These are phyloP conservation scores for Hymenopus coronatus DNA, from an alignment of 2,888 invertebrate genomes.

Conservation along the genomic window DNA sequence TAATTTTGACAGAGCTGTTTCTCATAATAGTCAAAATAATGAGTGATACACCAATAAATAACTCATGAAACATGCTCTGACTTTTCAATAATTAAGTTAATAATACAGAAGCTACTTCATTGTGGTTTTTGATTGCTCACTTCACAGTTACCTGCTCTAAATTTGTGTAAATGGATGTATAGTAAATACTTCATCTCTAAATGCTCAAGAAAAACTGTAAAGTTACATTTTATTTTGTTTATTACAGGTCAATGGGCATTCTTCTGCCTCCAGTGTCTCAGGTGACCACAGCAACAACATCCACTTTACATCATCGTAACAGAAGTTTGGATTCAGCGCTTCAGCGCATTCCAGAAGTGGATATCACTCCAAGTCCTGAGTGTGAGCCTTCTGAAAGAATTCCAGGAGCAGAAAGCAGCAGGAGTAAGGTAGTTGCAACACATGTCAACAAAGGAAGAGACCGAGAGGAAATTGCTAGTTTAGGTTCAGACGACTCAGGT, in stretches of 20 bases:
- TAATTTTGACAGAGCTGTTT: no score
- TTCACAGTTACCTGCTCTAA: no score
- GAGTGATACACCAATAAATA: no score
- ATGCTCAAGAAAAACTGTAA: no score
- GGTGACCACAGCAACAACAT: constrained; percentile 50
- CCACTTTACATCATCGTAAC: constrained; percentile 77
- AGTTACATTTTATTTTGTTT: background rate
- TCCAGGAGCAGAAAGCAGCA: constrained; percentile 40
- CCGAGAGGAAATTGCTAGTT: constrained; percentile 58
- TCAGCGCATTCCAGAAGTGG: constrained; percentile 85
- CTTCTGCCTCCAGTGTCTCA: constrained; percentile 59
- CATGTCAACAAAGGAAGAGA: constrained; percentile 41
- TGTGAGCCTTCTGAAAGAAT: constrained; percentile 53
- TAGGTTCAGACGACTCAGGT: constrained; percentile 79
- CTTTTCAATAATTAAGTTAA: no score
- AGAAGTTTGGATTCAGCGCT: constrained; percentile 86
- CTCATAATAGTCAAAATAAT: no score
- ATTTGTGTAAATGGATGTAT: no score
- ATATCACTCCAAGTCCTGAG: constrained; percentile 64
- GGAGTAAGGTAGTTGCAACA: constrained; percentile 1
- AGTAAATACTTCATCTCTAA: no score
- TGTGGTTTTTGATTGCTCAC: no score
- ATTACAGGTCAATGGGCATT: constrained; percentile 63
- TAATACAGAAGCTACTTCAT: no score
- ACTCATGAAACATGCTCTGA: no score